Evolutionary conservation across 2,888 invertebrate species (phyloP), one percentile per base, ranked within the genome.

Genomic region (Tromatobia lineatoria): DNA sequence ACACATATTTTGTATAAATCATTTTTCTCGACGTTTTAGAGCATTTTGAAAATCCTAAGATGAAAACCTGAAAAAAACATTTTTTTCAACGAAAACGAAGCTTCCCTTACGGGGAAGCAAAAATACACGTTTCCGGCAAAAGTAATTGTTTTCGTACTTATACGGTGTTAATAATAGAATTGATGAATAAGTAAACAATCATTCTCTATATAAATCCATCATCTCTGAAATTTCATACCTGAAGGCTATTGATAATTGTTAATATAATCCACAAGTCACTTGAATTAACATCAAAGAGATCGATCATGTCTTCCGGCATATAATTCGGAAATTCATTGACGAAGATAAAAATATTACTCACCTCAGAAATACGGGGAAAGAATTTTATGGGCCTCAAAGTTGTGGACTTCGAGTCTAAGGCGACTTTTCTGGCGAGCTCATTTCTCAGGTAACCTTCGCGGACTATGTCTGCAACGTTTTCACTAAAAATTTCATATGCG

Each of bases 391-490:
- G 87, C 57, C 34, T 88, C 23, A 20, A 23, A 52, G 70, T 7
- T 75, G 18, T 23, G 74, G 69, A 29, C n/a, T 18, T 34, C 29
- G 59, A 15, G 34, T 3, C 11, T 4, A 7, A 18, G 0, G 69
- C 38, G n/a, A 34, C 20, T 7, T 20, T 29, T 4, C 87, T 88
- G 0, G 87, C 87, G 4, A 86, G 29, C 71, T 84, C 82, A 67
- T 91, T 91, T 6, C 70, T 67, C 11, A 82, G 25, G 23, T 82
- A 79, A 78, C 91, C 91, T 7, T 89, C 87, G 1, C 80, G 80
- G 57, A 92, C 83, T 25, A 85, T 61, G 50, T 86, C 75, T 13
- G 95, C 94, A 0, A 95, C 94, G 90, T 96, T 93, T 2, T 94
- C 92, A 34, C 94, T 90, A 73, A 94, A 94, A 3, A 95, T 89